Evolutionary conservation across 2,888 invertebrate species (phyloP), one percentile per base, ranked within the genome.

Genomic region (Lepidocyrtoides sp.): DNA sequence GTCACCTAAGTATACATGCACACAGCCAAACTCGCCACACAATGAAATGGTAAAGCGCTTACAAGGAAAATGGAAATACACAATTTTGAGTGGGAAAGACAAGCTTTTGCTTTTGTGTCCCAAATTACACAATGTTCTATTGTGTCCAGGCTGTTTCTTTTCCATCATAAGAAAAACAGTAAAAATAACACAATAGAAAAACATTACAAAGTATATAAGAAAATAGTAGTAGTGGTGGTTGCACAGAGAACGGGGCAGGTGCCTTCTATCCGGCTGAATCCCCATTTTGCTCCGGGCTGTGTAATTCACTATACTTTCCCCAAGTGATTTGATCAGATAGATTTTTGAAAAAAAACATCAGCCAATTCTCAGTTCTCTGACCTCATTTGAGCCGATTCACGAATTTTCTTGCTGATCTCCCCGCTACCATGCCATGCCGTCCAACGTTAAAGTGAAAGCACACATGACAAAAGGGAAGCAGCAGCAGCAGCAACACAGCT

Each of bases 241-340:
- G n/a, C n/a, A 17, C 10, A 23, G 72, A 41, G 26, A 44, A 44
- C 14, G n/a, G 48, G 63, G 26, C 79, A 87, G 79, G 87, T 87
- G 79, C 41, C 66, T 87, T 41, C 41, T 72, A 44, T 87, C 87
- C 87, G 87, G 60, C 44, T 29, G 87, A 87, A 79, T 77, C 79
- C 75, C 66, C 41, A 69, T 66, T 81, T 69, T 69, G 88, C 88
- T 81, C 4, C 36, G 41, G 69, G 88, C 66, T 54, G 72, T 63
- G 81, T 87, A 87, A 87, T 81, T 88, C 69, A 36, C 72, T 72
- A 72, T 79, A 32, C 57, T 87, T 63, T 66, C 79, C 88, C 88
- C 81, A 51, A 54, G 69, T 81, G 88, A 81, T 36, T 88, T 81
- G 48, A 79, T 69, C 88, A 69, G 66, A 88, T 79, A 79, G 81